Evolutionary conservation across 1,140 invertebrate genomes (phyloP), one percentile per base, ranked within the genome.

Genomic region (Neodiprion lecontei): DNA sequence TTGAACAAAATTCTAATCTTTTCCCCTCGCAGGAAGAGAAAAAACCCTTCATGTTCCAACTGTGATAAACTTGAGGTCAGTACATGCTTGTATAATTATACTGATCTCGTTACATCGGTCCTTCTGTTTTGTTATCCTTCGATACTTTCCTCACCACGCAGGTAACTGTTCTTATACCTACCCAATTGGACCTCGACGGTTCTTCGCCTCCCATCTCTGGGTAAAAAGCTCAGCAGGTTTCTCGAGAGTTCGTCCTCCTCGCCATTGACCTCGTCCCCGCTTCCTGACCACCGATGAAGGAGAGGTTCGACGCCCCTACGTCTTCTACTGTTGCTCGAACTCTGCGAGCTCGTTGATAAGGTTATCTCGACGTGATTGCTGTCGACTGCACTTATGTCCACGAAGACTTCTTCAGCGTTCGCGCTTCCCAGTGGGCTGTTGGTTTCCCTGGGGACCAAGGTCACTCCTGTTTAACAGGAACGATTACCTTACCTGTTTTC

Each of bases 331-430:
- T 12, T 12, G 10, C 11, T 10, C 23, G 14, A 48, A 23, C 1
- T 21, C 21, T 14, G 53, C 48, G 40, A 49, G 47, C 21, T 17
- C 48, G 48, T 72, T 7, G 12, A 11, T 12, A 61, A 12, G 11
- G 53, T 14, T 61, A 76, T 49, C 70, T 73, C 23, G 10, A 75
- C 1, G 75, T 79, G 73, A 11, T 76, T 68, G 47, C 53, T 48
- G 69, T 75, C 69, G 47, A 72, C 49, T 12, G 53, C 28, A 14
- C 11, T 21, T 12, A 72, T 14, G 47, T 70, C 2, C 9, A 72
- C 70, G 40, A 40, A 7, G 9, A 23, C 53, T 68, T 74, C n/a
- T 4, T 21, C 23, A 48, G 11, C 28, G 53, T 76, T 72, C 48
- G 70, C 28, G 10, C 74, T 72, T 23, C 72, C 69, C 48, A 72